A percentile compares a stretch with the other conserved stretches of the same genome.
phyloP scores from a whole-genome alignment of 2,113 vertebrate genomes.

The Semicossyphus pulcher region DNA sequence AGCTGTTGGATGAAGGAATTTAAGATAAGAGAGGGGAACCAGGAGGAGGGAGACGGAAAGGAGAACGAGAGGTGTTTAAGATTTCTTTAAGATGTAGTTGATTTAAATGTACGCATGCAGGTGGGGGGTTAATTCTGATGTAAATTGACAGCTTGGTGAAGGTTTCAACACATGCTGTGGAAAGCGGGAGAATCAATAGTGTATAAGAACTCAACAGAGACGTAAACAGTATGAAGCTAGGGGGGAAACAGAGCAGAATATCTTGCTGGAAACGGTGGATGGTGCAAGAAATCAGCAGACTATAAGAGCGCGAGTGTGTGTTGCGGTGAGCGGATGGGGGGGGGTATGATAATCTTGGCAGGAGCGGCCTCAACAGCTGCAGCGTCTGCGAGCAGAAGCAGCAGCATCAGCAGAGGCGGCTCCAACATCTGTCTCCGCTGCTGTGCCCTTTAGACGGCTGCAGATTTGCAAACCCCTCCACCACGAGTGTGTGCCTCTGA shows the following conservation, averaged over 20 bases:
- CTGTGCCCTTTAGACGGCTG: conserved; percentile 59
- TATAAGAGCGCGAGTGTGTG: not conserved
- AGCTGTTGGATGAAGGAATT: conserved; percentile 56
- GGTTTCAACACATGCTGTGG: not conserved
- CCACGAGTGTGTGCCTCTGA: conserved; percentile 54
- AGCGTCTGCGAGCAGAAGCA: conserved; percentile 48
- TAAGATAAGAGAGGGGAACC: conserved; percentile 34
- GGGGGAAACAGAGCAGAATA: not conserved
- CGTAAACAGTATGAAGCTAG: not conserved
- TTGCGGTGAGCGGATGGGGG: conserved; percentile 6
- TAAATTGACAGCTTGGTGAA: conserved; percentile 12
- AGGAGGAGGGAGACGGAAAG: not conserved
- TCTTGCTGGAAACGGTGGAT: conserved; percentile 8
- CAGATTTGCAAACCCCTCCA: conserved; percentile 45
- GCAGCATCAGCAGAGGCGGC: conserved; percentile 39
- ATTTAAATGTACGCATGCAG: conserved; percentile 12
- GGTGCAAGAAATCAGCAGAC: conserved; percentile 31
- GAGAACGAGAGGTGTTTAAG: conserved; percentile 15
- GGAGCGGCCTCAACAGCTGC: conserved; percentile 55
- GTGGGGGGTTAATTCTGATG: conserved; percentile 5
- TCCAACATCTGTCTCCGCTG: conserved; percentile 68
- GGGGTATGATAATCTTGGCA: conserved; percentile 51
- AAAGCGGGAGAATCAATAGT: conserved; percentile 1
- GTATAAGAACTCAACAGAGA: not conserved
- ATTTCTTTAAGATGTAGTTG: conserved; percentile 17